Percentiles rank a stretch among this genome's conserved stretches.
Conservation (phyloP, 2,113 vertebrate genomes). For the Climacteris rufus region DNA sequence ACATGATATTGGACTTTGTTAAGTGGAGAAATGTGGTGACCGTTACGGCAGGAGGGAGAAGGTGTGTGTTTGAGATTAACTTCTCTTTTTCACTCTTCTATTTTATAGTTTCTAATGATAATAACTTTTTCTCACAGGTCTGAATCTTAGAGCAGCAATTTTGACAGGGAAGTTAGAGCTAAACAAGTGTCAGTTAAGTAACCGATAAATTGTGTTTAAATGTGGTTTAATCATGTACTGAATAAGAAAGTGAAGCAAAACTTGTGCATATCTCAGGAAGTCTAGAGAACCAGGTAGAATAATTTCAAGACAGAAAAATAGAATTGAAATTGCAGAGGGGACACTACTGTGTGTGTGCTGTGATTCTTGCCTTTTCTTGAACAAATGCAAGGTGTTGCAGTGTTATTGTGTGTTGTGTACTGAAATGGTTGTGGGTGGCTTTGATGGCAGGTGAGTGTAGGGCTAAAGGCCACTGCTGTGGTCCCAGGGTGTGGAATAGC, state of each 20-base stretch:
- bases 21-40: neutral
- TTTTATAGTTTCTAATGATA: neutral
- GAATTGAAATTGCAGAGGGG: neutral
- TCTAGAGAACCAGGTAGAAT: neutral
- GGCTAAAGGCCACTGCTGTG: neutral
- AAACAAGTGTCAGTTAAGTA: neutral
- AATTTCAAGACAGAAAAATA: neutral
- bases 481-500: neutral
- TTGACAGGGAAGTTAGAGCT: neutral
- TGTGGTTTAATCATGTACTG: neutral
- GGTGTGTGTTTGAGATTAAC: accelerated
- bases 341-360: neutral
- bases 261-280: neutral
- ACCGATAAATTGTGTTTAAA: neutral
- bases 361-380: neutral
- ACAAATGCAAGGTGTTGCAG: neutral
- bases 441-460: neutral
- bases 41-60: accelerated
- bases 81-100: neutral
- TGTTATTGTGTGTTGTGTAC: neutral
- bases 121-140: neutral
- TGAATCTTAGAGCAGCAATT: neutral
- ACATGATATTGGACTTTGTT: neutral
- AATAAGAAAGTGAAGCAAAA: neutral
- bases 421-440: neutral